A percentile compares a stretch with the other conserved stretches of the same genome.
These are phyloP conservation scores for Andrena praecox DNA, from an alignment of 2,888 invertebrate species.

Conservation along the genomic window DNA sequence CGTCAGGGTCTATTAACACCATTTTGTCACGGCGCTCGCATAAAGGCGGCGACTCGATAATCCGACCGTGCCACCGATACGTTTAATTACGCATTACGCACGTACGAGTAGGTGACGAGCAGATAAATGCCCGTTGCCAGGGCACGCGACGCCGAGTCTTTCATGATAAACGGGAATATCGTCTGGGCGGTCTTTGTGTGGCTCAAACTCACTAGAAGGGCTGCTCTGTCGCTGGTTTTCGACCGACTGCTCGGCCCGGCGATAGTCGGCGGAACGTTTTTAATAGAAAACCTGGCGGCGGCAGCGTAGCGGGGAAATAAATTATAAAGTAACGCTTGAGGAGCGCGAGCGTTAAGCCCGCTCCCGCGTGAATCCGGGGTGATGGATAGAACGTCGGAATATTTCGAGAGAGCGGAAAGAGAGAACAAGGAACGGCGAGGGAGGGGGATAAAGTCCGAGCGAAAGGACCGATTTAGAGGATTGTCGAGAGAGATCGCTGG, in stretches of 20 bases:
- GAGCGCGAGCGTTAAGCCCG: slow-evolving; percentile 55
- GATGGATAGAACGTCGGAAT: slow-evolving; percentile 65
- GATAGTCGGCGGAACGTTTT: slow-evolving; percentile 24
- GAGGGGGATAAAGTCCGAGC: slow-evolving; percentile 32
- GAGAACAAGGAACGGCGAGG: slow-evolving; percentile 39
- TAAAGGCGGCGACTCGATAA: slow-evolving; percentile 63
- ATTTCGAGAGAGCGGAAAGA: slow-evolving; percentile 60
- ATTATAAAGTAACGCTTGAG: slow-evolving; percentile 63
- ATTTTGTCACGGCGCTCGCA: slow-evolving; percentile 37
- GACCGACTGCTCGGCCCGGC: neutral
- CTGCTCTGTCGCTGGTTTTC: slow-evolving; percentile 11
- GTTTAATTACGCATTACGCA: slow-evolving; percentile 73
- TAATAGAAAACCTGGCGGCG: slow-evolving; percentile 27
- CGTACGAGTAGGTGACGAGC: slow-evolving; percentile 47
- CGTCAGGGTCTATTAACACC: slow-evolving; percentile 58
- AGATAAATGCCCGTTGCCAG: slow-evolving; percentile 56
- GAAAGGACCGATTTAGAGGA: slow-evolving; percentile 65
- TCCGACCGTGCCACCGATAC: slow-evolving; percentile 70
- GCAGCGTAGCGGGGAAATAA: slow-evolving; percentile 52
- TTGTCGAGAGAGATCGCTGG: slow-evolving; percentile 71
- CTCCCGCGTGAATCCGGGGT: slow-evolving; percentile 63
- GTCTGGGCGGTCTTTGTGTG: slow-evolving; percentile 50
- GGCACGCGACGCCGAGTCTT: slow-evolving; percentile 19
- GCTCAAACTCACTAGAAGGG: slow-evolving; percentile 50
- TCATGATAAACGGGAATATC: slow-evolving; percentile 42